phyloP scores from a whole-genome alignment of 2,888 invertebrate genomes.

The Phortica okadai region DNA sequence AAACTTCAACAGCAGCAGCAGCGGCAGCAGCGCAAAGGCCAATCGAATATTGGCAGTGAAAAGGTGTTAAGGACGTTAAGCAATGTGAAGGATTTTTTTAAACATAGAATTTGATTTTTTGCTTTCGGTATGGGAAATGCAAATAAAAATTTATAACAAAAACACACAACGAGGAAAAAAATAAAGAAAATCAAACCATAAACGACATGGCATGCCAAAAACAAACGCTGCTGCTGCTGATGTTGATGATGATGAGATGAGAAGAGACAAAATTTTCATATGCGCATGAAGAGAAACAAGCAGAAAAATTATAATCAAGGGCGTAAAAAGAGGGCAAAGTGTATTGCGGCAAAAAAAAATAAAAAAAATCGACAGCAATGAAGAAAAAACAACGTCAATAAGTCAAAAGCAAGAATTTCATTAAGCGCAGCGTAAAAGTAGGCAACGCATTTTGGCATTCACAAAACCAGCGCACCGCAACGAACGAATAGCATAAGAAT shows the following conservation, averaged over 20 bases:
- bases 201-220: neutral
- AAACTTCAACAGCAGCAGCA: conserved; percentile 17
- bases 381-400: conserved; percentile 68
- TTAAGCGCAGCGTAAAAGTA: conserved; percentile 66
- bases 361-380: conserved; percentile 36
- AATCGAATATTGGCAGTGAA: neutral
- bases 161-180: neutral
- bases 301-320: neutral
- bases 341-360: neutral
- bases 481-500: conserved; percentile 20
- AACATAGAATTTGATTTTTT: neutral
- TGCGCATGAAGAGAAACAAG: neutral
- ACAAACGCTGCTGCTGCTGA: neutral
- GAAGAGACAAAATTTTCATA: neutral
- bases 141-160: conserved; percentile 55
- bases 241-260: neutral
- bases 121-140: conserved; percentile 52
- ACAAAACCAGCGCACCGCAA: conserved; percentile 41
- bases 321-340: neutral
- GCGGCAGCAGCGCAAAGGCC: neutral
- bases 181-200: neutral
- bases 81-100: neutral
- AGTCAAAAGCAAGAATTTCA: conserved; percentile 74
- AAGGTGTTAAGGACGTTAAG: neutral
- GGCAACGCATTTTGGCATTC: conserved; percentile 70